phyloP scores from a whole-genome alignment of 2,797 vertebrate genomes.

The Chaetodon trifasciatus region DNA sequence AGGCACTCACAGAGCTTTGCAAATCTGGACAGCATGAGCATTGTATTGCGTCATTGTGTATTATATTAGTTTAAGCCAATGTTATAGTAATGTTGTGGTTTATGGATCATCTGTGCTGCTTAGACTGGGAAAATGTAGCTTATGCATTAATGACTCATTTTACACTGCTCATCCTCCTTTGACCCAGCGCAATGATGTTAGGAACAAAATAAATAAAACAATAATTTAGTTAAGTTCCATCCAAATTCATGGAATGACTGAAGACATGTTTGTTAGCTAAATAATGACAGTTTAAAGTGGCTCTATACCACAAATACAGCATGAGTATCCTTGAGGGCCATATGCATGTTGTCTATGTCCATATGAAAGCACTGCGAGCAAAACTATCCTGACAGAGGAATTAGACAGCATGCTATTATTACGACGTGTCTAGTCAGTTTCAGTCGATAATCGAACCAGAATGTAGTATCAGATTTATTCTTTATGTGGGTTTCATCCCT shows the following conservation, averaged over 20 bases:
- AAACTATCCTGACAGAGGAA: conserved; percentile 37
- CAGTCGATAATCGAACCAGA: conserved; percentile 49
- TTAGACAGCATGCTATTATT: conserved; percentile 43
- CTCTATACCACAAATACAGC: conserved; percentile 63
- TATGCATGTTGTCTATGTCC: conserved; percentile 57
- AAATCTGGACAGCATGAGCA: conserved; percentile 38
- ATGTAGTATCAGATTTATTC: conserved; percentile 50
- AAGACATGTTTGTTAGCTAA: conserved; percentile 61
- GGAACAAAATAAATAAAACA: neutral
- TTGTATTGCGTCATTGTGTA: conserved; percentile 9
- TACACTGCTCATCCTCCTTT: conserved; percentile 1
- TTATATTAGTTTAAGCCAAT: conserved; percentile 5
- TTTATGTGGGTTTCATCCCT: conserved; percentile 43
- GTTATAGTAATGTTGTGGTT: conserved; percentile 14
- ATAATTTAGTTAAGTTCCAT: conserved; percentile 2
- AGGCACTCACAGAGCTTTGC: conserved; percentile 38
- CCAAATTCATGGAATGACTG: conserved; percentile 11
- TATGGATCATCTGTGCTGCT: conserved; percentile 7
- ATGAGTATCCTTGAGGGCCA: conserved; percentile 47
- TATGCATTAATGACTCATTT: neutral
- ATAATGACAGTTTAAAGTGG: conserved; percentile 66
- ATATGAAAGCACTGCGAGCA: conserved; percentile 39
- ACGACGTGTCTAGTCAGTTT: conserved; percentile 66
- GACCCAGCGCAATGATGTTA: conserved; percentile 8
- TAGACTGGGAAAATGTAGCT: neutral